phyloP scores from a whole-genome alignment of 2,797 vertebrate species.

The Malurus leucopterus region DNA sequence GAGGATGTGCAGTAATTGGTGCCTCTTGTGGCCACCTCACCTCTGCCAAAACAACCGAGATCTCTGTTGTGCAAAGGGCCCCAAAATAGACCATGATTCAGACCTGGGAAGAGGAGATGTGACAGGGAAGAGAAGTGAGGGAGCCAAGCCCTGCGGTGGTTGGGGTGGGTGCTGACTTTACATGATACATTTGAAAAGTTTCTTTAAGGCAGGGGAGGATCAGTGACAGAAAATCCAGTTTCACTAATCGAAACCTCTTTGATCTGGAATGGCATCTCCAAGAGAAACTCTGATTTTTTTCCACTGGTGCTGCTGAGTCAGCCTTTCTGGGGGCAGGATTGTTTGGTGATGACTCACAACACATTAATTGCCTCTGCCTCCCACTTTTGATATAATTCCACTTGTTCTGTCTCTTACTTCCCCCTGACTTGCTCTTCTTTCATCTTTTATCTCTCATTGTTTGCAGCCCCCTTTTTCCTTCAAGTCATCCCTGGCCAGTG shows the following conservation, averaged over 20 bases:
- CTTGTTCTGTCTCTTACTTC: background rate
- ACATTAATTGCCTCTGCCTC: background rate
- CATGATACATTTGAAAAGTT: background rate
- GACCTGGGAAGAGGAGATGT: background rate
- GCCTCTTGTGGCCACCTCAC: constrained; percentile 12
- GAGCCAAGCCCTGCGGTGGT: background rate
- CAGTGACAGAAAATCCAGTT: background rate
- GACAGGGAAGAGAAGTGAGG: background rate
- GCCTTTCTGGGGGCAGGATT: background rate
- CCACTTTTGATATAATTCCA: background rate
- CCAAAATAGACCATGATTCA: constrained; percentile 28
- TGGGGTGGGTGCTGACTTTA: background rate
- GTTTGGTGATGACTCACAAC: constrained; percentile 1
- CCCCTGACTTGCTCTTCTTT: background rate
- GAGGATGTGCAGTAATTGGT: constrained; percentile 30
- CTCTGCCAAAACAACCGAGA: background rate
- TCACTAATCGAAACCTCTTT: background rate
- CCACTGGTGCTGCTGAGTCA: constrained; percentile 3
- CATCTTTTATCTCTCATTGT: background rate
- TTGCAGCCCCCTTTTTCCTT: background rate
- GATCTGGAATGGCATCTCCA: background rate
- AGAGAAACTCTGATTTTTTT: background rate
- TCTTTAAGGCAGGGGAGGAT: background rate
- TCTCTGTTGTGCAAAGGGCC: background rate
- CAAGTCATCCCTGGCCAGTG: background rate